Evolutionary conservation across 2,888 invertebrate genomes (phyloP), one percentile per base, ranked within the genome.

Genomic region (Petrolisthes manimaculis): DNA sequence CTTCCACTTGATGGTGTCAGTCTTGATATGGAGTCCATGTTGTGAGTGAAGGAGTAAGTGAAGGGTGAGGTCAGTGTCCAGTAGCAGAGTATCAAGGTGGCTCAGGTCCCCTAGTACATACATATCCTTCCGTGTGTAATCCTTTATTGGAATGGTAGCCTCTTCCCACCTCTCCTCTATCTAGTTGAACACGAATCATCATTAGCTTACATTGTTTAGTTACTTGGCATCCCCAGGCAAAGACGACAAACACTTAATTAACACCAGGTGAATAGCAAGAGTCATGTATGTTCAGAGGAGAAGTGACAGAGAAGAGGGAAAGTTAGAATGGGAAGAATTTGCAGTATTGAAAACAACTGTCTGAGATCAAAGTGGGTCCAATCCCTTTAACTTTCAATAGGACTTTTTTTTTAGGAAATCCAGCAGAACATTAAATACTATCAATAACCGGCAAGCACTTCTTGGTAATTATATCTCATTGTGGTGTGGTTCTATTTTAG

Each of bases 21-120:
- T 53, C 83, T 86, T 90, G 74, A 90, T 90, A 86, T 90, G 90
- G 18, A 88, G 78, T 21, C 89, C 89, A 77, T 90, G 84, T 51
- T 87, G 86, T 21, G 90, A 90, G 89, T 89, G 89, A 18, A 90
- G 84, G 53, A 90, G 83, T 51, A 84, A 80, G 84, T 89, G 86
- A 24, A 90, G 84, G 78, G 83, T 88, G 51, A 88, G 86, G 74
- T 90, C 90, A 37, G 83, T 80, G 37, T 83, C 83, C 54, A 90
- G 18, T n/a, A 90, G 84, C 61, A 88, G 74, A 24, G 85, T 56
- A 21, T 89, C 87, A 5, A 90, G 77, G 8, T 24, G 9, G 6
- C 9, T 37, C 56, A 90, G 71, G 74, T 89, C 84, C 6, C 88
- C 90, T 21, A 90, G 82, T 2, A 79, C 67, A 56, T 56, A 86